Evolutionary conservation across 2,888 invertebrate species (phyloP).

Genomic region (Tipula helvola): DNA sequence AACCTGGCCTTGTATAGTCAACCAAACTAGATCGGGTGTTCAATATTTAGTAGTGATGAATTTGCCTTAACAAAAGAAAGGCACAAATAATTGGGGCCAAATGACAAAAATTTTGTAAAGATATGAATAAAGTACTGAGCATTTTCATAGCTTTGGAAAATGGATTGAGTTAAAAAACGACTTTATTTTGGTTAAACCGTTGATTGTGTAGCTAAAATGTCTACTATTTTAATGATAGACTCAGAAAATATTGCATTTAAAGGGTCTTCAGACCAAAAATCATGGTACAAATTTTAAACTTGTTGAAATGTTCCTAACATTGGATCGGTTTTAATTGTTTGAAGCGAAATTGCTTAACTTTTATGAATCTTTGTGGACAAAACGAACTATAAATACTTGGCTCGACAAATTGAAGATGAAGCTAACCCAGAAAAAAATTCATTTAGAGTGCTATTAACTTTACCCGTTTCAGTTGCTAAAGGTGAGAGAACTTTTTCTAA

Average conservation of each 20-base stretch:
- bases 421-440: too few species aligned
- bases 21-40: background rate
- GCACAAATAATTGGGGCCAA: background rate
- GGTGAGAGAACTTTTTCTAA: background rate
- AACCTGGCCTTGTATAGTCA: background rate
- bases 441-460: background rate
- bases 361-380: conserved; percentile 13
- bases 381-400: too few species aligned
- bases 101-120: background rate
- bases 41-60: background rate
- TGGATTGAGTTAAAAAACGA: background rate
- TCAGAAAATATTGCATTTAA: too few species aligned
- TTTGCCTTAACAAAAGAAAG: background rate
- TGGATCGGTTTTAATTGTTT: too few species aligned
- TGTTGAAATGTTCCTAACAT: too few species aligned
- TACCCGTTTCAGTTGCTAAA: conserved; percentile 6
- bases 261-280: too few species aligned
- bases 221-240: too few species aligned
- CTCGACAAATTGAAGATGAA: too few species aligned
- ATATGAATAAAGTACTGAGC: background rate
- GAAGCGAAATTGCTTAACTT: conserved; percentile 12
- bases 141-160: background rate
- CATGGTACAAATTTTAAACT: too few species aligned
- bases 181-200: conserved; percentile 8
- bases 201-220: background rate